Evolutionary conservation across 2,113 vertebrate genomes (phyloP).

Genomic region (Vulpes ferrilata): DNA sequence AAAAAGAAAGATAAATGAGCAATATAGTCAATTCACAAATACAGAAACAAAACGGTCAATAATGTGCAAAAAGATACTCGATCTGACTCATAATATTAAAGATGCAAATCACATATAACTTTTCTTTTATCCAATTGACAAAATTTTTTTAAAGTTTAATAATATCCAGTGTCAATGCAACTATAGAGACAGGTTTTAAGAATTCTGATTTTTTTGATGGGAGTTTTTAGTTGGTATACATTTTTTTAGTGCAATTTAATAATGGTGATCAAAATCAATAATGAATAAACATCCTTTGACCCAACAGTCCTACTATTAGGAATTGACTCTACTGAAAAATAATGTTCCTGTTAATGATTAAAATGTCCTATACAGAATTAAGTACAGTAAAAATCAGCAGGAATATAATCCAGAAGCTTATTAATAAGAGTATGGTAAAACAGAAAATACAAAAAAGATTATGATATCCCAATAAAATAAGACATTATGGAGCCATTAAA

Average conservation of each 20-base stretch:
- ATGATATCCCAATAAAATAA: neutral
- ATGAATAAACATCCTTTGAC: neutral
- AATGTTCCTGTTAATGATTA: neutral
- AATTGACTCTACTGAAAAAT: neutral
- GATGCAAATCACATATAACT: neutral
- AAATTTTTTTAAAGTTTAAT: neutral
- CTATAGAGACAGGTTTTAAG: neutral
- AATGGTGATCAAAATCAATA: constrained; percentile 20
- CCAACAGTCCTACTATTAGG: neutral
- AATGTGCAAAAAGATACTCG: neutral
- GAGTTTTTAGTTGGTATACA: neutral
- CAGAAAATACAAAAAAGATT: neutral
- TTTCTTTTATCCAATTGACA: neutral
- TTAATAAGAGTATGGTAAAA: neutral
- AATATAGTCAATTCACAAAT: neutral
- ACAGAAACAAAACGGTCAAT: neutral
- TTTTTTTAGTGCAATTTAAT: neutral
- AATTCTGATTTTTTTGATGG: neutral
- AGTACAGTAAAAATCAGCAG: neutral
- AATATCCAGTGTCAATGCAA: neutral
- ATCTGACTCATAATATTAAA: neutral
- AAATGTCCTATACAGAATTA: neutral
- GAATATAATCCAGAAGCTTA: neutral
- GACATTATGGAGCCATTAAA: neutral
- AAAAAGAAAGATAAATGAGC: neutral